Percentiles rank a stretch among this genome's conserved stretches.
Evolutionary conservation across 2,888 invertebrate species (phyloP).

Genomic region (Andrena hattorfiana): DNA sequence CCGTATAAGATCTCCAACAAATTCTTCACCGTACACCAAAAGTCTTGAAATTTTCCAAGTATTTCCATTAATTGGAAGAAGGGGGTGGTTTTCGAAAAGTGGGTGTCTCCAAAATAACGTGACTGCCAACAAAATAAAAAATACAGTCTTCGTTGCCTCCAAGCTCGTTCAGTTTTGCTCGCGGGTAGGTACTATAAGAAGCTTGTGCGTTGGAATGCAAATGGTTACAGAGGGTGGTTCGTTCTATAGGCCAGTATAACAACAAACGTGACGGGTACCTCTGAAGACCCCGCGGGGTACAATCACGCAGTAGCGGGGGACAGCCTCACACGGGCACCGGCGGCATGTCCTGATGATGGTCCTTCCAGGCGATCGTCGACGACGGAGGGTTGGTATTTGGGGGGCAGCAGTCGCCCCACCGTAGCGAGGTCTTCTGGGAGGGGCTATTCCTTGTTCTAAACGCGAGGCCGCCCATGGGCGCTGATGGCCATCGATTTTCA

Average conservation of each 20-base stretch:
- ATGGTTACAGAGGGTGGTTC: background rate
- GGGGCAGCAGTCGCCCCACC: slow-evolving; percentile 97
- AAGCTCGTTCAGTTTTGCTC: too few relatives aligned
- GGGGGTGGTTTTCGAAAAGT: too few relatives aligned
- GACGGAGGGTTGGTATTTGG: slow-evolving; percentile 81
- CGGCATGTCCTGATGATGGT: slow-evolving; percentile 82
- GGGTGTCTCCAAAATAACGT: too few relatives aligned
- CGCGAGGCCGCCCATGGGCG: slow-evolving; percentile 97
- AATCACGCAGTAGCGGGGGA: slow-evolving; percentile 85
- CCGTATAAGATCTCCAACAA: too few relatives aligned
- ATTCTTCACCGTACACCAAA: too few relatives aligned
- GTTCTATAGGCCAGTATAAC: background rate
- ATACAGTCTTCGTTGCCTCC: too few relatives aligned
- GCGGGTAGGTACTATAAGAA: background rate
- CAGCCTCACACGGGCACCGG: slow-evolving; percentile 84
- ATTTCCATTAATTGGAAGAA: too few relatives aligned
- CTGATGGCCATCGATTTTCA: slow-evolving; percentile 85
- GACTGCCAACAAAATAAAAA: too few relatives aligned
- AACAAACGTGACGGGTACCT: slow-evolving; percentile 74
- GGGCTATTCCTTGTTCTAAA: slow-evolving; percentile 98
- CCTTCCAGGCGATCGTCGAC: slow-evolving; percentile 79
- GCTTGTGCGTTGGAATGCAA: slow-evolving; percentile 11
- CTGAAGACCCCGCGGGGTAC: slow-evolving; percentile 83
- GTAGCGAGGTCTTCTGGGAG: slow-evolving; percentile 98
- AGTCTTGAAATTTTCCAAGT: too few relatives aligned